Evolutionary conservation across 2,797 vertebrate species (phyloP).

Genomic region (Catostomus latipinnis): DNA sequence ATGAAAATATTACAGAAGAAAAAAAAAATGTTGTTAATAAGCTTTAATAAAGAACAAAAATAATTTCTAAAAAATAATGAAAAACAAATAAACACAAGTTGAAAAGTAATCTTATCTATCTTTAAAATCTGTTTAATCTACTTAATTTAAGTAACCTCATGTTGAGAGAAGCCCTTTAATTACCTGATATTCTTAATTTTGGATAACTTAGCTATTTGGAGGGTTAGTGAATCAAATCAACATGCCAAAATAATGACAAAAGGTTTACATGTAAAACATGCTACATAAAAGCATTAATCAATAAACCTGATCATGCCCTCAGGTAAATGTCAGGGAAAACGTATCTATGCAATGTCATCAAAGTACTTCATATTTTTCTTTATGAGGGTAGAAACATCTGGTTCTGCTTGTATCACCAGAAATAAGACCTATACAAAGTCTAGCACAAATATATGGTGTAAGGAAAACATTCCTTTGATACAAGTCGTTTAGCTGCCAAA

Average conservation of each 20-base stretch:
- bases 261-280: not conserved
- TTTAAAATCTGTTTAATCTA: not conserved
- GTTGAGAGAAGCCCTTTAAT: too few relatives aligned
- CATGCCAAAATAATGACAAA: not conserved
- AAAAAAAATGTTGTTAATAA: not conserved
- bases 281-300: not conserved
- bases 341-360: not conserved
- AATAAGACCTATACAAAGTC: not conserved
- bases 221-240: not conserved
- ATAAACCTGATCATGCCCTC: not conserved
- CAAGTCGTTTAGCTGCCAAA: not conserved
- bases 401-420: slow-evolving; percentile 9
- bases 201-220: not conserved
- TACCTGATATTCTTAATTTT: not conserved
- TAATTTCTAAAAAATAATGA: not conserved
- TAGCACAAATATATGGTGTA: slow-evolving; percentile 7
- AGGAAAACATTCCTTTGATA: slow-evolving; percentile 5
- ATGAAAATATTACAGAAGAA: not conserved
- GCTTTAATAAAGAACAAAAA: not conserved
- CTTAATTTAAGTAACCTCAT: not conserved
- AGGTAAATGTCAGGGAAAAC: not conserved
- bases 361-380: not conserved
- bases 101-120: not conserved
- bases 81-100: not conserved
- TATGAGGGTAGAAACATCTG: not conserved